Base-by-base conservation (phyloP, 2,113 vertebrate genomes). In the Oreotrochilus melanogaster region DNA sequence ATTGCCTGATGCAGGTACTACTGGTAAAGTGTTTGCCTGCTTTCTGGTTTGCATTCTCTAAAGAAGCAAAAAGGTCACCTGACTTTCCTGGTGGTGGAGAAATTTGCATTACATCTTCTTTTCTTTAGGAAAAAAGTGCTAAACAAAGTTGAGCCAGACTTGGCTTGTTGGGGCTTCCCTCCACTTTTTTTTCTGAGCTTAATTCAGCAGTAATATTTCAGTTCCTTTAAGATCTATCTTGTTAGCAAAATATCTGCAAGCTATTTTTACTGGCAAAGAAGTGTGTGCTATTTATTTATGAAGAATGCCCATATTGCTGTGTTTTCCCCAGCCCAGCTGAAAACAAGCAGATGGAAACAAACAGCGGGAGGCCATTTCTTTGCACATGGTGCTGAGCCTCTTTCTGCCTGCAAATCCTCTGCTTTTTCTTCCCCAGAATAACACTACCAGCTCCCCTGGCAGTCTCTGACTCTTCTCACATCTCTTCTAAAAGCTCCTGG, bases 331-430 rank as follows among this genome's bases (percentile, higher is more conserved):
- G 37, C 42, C 62, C 23, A 57, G 75, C 22, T 86, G 92, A 84
- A 94, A 93, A 89, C 57, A 86, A 83, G 33, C 56, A 86, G 75
- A 70, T 62, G 57, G 91, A 95, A 91, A 81, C n/a, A 60, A 88
- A 33, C 66, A 82, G 53, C 5, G 3, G 57, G 74, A 92, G n/a
- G 31, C 0, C 1, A 9, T 65, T 71, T 73, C 58, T 85, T 61
- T 90, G 64, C 58, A 66, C 19, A 3, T 60, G 64, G 53, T 1
- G 8, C 37, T 57, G 35, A 92, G 14, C 23, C 10, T 74, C 43
- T 18, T 95, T 70, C 65, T 74, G 70, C 35, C 54, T 90, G 53
- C 35, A 72, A 73, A 73, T 12, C 28, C 11, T 76, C 50, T 58
- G 35, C 1, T 9, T 82, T 85, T 89, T n/a, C 19, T 54, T 50